These are phyloP conservation scores for Galleria mellonella DNA, from an alignment of 1,140 invertebrate species.

Conservation along the genomic window DNA sequence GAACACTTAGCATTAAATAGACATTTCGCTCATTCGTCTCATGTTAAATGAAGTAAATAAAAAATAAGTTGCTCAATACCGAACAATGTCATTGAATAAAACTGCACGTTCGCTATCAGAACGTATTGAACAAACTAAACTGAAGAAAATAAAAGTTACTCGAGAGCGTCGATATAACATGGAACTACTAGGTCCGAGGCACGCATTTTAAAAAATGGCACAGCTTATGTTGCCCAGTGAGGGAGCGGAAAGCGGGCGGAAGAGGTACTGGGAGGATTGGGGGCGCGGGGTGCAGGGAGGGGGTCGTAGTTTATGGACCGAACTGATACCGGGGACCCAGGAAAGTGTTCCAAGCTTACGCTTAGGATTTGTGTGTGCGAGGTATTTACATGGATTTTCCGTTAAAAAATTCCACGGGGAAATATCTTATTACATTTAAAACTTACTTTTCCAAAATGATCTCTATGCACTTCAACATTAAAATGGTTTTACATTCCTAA, in stretches of 20 bases:
- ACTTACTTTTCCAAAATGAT: no score
- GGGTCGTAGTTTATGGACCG: conserved; percentile 56
- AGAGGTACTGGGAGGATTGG: conserved; percentile 12
- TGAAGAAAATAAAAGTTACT: conserved; percentile 54
- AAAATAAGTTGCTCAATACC: conserved; percentile 18
- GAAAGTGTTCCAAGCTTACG: conserved; percentile 57
- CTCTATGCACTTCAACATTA: no score
- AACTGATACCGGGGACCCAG: conserved; percentile 62
- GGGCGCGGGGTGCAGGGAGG: conserved; percentile 9
- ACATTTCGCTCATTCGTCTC: no score
- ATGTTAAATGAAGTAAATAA: conserved; percentile 6
- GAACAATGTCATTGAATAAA: conserved; percentile 17
- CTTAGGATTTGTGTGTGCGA: conserved; percentile 55
- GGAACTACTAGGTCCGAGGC: conserved; percentile 37
- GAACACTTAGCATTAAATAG: no score
- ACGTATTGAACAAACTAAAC: conserved; percentile 26
- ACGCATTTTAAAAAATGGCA: conserved; percentile 66
- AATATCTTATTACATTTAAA: no score
- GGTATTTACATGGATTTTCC: not conserved
- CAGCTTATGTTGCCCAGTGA: conserved; percentile 47
- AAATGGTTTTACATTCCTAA: no score
- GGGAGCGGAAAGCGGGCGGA: conserved; percentile 32
- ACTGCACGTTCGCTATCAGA: conserved; percentile 31
- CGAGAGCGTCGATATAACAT: conserved; percentile 47
- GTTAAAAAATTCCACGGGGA: not conserved